Percentiles rank a stretch among this genome's conserved stretches.
Conservation (phyloP, 2,888 invertebrate genomes). For the Pycnomerus fuliginosus region DNA sequence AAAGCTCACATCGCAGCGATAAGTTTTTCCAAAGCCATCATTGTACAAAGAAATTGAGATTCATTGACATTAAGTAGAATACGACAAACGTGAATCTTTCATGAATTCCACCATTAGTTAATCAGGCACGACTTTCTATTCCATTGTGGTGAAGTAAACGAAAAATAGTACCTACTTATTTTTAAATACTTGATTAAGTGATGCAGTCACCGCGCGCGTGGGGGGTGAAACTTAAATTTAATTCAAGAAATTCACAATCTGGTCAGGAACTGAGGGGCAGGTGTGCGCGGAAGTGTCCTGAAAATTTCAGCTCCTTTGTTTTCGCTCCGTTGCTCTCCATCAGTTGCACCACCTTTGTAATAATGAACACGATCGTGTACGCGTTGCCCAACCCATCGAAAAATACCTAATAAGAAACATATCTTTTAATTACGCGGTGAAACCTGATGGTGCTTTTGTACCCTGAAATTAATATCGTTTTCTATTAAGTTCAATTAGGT, state of each 20-base stretch:
- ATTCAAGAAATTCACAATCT: constrained; percentile 1
- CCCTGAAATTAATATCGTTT: constrained; percentile 8
- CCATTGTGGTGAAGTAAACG: constrained; percentile 11
- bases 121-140: constrained; percentile 16
- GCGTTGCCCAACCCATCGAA: constrained; percentile 17
- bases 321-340: constrained; percentile 2
- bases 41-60: too few relatives aligned
- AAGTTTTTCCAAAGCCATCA: too few relatives aligned
- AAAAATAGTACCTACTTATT: constrained; percentile 16
- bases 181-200: constrained; percentile 12
- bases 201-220: not conserved
- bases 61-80: too few relatives aligned
- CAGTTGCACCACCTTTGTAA: constrained; percentile 19
- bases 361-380: constrained; percentile 19
- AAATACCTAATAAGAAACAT: constrained; percentile 2
- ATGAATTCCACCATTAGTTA: constrained; percentile 15
- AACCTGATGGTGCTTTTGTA: not conserved
- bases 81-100: constrained; percentile 16
- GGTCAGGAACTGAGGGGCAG: constrained; percentile 6
- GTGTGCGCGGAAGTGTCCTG: constrained; percentile 4
- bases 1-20: too few relatives aligned
- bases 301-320: constrained; percentile 14
- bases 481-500: constrained; percentile 11
- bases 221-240: not conserved
- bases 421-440: constrained; percentile 1